A percentile compares a stretch with the other conserved stretches of the same genome.
These are phyloP conservation scores for Sterna hirundo DNA, from an alignment of 2,113 vertebrate species.

Conservation along the genomic window DNA sequence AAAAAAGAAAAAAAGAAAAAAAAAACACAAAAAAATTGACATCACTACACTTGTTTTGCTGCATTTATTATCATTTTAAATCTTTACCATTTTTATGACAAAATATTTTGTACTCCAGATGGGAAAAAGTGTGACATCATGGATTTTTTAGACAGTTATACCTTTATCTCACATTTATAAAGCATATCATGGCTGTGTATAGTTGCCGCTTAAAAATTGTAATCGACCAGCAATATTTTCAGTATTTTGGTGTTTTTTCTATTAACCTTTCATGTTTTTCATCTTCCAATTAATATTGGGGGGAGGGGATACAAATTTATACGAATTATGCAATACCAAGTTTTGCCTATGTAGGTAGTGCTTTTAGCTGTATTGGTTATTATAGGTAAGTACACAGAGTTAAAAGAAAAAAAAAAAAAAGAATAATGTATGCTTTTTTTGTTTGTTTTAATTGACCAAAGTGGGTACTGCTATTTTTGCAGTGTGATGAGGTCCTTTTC, in stretches of 20 bases:
- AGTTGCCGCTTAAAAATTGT: slow-evolving; percentile 98
- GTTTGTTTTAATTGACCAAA: slow-evolving; percentile 98
- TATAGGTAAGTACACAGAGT: slow-evolving; percentile 98
- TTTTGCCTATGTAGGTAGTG: slow-evolving; percentile 99
- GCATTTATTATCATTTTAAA: slow-evolving; percentile 99
- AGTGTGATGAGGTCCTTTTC: slow-evolving; percentile 96
- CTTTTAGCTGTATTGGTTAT: slow-evolving; percentile 99
- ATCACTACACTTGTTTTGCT: slow-evolving; percentile 99
- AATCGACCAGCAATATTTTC: slow-evolving; percentile 98
- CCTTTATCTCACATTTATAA: slow-evolving; percentile 99
- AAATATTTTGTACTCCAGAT: slow-evolving; percentile 99
- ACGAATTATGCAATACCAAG: slow-evolving; percentile 99
- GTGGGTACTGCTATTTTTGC: slow-evolving; percentile 99
- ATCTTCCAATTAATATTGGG: slow-evolving; percentile 99
- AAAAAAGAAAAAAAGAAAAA: slow-evolving; percentile 66
- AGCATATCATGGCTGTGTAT: slow-evolving; percentile 99
- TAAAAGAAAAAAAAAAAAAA: slow-evolving; percentile 67
- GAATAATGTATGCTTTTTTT: slow-evolving; percentile 86
- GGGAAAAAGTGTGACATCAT: slow-evolving; percentile 89
- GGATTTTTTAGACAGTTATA: slow-evolving; percentile 99
- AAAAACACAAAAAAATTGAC: slow-evolving; percentile 83
- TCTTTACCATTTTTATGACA: slow-evolving; percentile 99
- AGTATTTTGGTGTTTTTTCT: slow-evolving; percentile 97
- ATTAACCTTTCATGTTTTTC: slow-evolving; percentile 93
- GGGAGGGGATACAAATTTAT: slow-evolving; percentile 97